Evolutionary conservation across 2,797 vertebrate species (phyloP), one percentile per base, ranked within the genome.

Genomic region (Knipowitschia caucasica): DNA sequence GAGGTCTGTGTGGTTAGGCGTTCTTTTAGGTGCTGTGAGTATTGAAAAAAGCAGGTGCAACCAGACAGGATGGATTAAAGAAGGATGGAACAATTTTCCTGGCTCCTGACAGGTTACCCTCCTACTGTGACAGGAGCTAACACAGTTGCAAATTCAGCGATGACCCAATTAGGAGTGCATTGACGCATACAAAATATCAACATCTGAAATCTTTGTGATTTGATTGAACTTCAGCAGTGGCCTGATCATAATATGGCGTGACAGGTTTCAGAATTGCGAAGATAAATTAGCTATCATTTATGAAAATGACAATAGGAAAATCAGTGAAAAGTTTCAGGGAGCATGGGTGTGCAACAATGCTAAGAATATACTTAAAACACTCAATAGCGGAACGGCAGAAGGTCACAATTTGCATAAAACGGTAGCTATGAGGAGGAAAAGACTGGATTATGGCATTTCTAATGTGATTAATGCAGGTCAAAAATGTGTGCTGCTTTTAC

Each of bases 171-270:
- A 68, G 39, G 57, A 47, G 63, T 51, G 50, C 70, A 64, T 47
- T 57, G 59, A 78, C 66, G 72, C 73, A 46, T 58, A 43, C 58
- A 72, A 64, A 78, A 83, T 70, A 59, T n/a, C n/a, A n/a, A n/a
- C 56, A 79, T 69, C 73, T 65, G 46, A 69, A 66, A 67, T 57
- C 35, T 47, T 68, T 53, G 43, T 65, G 67, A 67, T 59, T 54
- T 38, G 47, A 56, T 43, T 60, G 50, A 38, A 52, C 34, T 52
- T 49, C 30, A 49, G 5, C 46, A 49, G 5, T 12, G 6, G 34
- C 59, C 68, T 43, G 50, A 53, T 67, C 33, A 58, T 44, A 66
- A 54, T 9, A 53, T n/a, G n/a, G 21, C 46, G 50, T 12, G 23
- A 29, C 11, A 34, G 36, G 8, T 24, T 55, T 36, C 50, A 30